A percentile compares a stretch with the other conserved stretches of the same genome.
phyloP scores from a whole-genome alignment of 64 coral and sea anemone genomes.

The Montipora sp. region DNA sequence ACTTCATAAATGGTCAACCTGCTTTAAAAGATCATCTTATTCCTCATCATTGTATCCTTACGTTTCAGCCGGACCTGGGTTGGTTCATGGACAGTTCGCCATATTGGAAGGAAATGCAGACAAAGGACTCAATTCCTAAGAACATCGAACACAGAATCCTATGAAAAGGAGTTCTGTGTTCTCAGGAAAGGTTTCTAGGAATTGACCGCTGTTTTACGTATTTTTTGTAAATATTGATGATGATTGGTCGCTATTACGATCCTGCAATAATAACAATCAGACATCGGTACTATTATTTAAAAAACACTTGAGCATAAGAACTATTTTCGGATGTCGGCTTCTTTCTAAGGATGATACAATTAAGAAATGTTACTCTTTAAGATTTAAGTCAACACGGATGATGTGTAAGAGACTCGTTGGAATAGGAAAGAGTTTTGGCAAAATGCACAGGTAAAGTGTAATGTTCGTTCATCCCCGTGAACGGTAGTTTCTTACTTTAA shows the following conservation, averaged over 20 bases:
- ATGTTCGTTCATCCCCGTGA: too few relatives aligned
- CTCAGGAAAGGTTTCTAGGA: neutral
- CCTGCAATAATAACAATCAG: too few relatives aligned
- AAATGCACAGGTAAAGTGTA: neutral
- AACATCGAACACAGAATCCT: conserved; percentile 55
- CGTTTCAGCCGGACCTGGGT: conserved; percentile 62
- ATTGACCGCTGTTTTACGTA: neutral
- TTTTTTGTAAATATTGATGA: neutral
- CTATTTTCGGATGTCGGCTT: too few relatives aligned
- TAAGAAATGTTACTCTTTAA: neutral
- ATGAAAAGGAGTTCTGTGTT: neutral
- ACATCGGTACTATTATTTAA: too few relatives aligned
- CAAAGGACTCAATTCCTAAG: conserved; percentile 67
- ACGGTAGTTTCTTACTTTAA: too few relatives aligned
- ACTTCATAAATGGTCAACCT: too few relatives aligned
- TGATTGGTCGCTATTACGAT: neutral
- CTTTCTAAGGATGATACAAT: too few relatives aligned
- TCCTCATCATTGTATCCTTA: neutral
- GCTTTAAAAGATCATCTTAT: neutral
- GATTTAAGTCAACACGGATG: neutral
- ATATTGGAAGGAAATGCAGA: conserved; percentile 89
- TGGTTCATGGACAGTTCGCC: conserved; percentile 93
- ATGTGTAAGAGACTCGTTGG: neutral
- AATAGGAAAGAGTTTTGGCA: neutral
- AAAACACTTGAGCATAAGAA: too few relatives aligned